These are phyloP conservation scores for Ypsolopha sequella DNA, from an alignment of 2,888 invertebrate species.

Conservation along the genomic window DNA sequence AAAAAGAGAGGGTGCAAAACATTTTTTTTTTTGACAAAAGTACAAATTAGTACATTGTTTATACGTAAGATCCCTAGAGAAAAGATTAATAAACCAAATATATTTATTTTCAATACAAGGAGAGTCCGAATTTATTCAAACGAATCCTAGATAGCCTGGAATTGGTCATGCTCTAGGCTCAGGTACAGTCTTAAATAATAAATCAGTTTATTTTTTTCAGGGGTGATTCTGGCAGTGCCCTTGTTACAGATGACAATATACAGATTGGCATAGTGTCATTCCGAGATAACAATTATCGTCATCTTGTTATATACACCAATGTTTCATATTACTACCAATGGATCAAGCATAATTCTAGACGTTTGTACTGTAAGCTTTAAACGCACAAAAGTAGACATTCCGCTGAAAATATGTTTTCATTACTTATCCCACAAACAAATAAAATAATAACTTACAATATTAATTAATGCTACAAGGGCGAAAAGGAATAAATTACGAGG, in stretches of 20 bases:
- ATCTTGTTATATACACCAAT: slow-evolving; percentile 31
- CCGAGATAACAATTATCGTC: slow-evolving; percentile 14
- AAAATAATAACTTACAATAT: neutral
- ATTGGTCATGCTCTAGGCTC: no score
- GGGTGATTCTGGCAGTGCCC: slow-evolving; percentile 35
- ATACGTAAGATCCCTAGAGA: no score
- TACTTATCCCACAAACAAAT: neutral
- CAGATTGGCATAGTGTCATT: slow-evolving; percentile 35
- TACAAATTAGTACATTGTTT: no score
- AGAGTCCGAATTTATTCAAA: no score
- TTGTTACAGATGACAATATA: slow-evolving; percentile 17
- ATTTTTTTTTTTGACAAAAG: no score
- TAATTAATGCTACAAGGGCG: no score
- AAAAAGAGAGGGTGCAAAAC: no score
- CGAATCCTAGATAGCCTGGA: no score
- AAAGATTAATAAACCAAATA: no score
- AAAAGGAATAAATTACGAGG: no score
- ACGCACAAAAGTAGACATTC: neutral
- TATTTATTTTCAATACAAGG: no score
- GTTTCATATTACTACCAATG: slow-evolving; percentile 27
- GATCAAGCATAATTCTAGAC: slow-evolving; percentile 17
- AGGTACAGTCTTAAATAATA: neutral
- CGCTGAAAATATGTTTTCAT: neutral
- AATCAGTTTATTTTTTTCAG: slow-evolving; percentile 19
- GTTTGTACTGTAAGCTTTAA: slow-evolving; percentile 11